Evolutionary conservation across 2,888 invertebrate genomes (phyloP), one percentile per base, ranked within the genome.

Genomic region (Calliopum simillimum): DNA sequence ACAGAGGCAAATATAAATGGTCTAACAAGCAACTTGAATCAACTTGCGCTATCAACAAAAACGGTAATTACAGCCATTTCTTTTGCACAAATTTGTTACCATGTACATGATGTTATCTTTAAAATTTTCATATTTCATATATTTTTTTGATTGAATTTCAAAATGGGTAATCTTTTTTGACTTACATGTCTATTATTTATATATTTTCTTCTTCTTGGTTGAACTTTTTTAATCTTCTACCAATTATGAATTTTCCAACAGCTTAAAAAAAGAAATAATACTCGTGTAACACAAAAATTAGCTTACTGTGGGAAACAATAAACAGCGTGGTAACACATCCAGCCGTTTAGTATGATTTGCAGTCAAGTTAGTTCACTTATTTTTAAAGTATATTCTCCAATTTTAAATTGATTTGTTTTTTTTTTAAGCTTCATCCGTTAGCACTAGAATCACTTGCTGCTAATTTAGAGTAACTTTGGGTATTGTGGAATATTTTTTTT

Each of bases 271-370:
- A 62, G 6, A 14, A 56, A 68, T 43, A 64, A 64, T 63, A 67
- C 51, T 19, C 44, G 49, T 70, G 63, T 73, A 61, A 56, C 59
- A 72, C 61, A 70, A 70, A 44, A 46, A 70, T 73, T 75, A 78
- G 77, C 77, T 76, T 75, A 70, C 76, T 72, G 71, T 70, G 76
- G 77, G 74, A 74, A 75, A 75, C 73, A 76, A 73, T 77, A 78
- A 76, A 76, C 82, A 79, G 80, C 80, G 82, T 78, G 82, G 83
- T 83, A 82, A 83, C 80, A 81, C 80, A 78, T 80, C 79, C 79
- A 84, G 81, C 82, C 82, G 82, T 83, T 84, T 83, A 79, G 82
- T 82, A 81, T 82, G 80, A 82, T 82, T 82, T 84, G 84, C 81
- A 75, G 81, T 78, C 80, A 81, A 81, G 83, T 84, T 84, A 83